phyloP scores from a whole-genome alignment of 2,888 invertebrate species.

The Caenorhabditis plicata region DNA sequence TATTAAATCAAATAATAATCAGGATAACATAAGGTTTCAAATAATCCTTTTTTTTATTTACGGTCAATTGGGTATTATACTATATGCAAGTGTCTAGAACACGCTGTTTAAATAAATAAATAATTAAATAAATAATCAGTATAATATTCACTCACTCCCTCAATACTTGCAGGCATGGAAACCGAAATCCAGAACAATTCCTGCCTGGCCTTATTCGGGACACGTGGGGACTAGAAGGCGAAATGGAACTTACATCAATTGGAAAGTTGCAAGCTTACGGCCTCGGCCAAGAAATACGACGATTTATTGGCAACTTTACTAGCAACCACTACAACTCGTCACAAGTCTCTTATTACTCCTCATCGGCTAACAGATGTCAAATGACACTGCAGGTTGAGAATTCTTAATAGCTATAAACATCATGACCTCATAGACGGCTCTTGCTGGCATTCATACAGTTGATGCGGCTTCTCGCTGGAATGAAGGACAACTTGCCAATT shows the following conservation, averaged over 20 bases:
- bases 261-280: conserved; percentile 51
- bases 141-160: no score
- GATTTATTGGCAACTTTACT: conserved; percentile 31
- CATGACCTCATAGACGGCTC: background rate
- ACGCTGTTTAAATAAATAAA: no score
- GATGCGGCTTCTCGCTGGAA: conserved; percentile 47
- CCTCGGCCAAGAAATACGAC: conserved; percentile 41
- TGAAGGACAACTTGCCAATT: conserved; percentile 28
- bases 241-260: conserved; percentile 39
- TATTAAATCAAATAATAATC: no score
- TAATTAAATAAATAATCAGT: no score
- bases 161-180: conserved; percentile 51
- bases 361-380: conserved; percentile 52
- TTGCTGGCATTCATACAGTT: conserved; percentile 34
- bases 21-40: background rate
- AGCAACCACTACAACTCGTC: conserved; percentile 29
- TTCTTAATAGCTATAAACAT: background rate
- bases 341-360: conserved; percentile 46
- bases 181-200: conserved; percentile 46
- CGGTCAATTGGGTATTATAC: no score
- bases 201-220: conserved; percentile 29
- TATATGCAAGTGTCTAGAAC: no score
- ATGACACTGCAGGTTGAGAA: conserved; percentile 51
- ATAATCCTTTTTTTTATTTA: no score
- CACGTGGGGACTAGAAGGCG: conserved; percentile 52